phyloP scores from a whole-genome alignment of 2,888 invertebrate species.

The Smittia aterrima region DNA sequence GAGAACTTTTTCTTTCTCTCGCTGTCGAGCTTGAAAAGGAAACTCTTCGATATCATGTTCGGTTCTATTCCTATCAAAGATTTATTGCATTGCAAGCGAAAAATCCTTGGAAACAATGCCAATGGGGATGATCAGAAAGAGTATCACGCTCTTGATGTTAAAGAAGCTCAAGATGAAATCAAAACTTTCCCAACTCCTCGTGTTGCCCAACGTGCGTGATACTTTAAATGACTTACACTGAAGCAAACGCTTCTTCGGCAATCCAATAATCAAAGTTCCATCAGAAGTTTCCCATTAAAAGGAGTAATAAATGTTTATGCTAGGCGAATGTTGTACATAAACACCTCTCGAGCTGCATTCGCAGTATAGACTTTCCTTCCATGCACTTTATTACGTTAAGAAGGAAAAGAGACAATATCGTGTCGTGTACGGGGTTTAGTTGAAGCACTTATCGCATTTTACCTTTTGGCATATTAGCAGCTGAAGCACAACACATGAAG shows the following conservation, averaged over 20 bases:
- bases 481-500: conserved; percentile 27
- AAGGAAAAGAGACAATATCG: conserved; percentile 15
- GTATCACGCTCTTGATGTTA: too few relatives aligned
- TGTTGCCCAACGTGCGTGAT: too few relatives aligned
- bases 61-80: conserved; percentile 7
- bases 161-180: too few relatives aligned
- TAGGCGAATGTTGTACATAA: not conserved
- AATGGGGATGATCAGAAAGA: too few relatives aligned
- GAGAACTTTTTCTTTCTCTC: conserved; percentile 7
- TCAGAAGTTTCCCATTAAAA: not conserved
- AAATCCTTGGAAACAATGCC: not conserved
- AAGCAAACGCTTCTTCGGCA: not conserved
- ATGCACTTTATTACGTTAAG: conserved; percentile 19
- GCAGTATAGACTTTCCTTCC: not conserved
- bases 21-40: not conserved
- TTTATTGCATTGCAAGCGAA: conserved; percentile 10
- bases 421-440: conserved; percentile 26
- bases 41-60: conserved; percentile 1
- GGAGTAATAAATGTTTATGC: conserved; percentile 16
- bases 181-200: too few relatives aligned
- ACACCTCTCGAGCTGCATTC: not conserved
- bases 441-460: conserved; percentile 39
- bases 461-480: conserved; percentile 39
- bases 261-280: not conserved
- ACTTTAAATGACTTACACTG: not conserved